Base-by-base conservation (phyloP, 2,113 vertebrate species). In the Acanthisitta chloris region DNA sequence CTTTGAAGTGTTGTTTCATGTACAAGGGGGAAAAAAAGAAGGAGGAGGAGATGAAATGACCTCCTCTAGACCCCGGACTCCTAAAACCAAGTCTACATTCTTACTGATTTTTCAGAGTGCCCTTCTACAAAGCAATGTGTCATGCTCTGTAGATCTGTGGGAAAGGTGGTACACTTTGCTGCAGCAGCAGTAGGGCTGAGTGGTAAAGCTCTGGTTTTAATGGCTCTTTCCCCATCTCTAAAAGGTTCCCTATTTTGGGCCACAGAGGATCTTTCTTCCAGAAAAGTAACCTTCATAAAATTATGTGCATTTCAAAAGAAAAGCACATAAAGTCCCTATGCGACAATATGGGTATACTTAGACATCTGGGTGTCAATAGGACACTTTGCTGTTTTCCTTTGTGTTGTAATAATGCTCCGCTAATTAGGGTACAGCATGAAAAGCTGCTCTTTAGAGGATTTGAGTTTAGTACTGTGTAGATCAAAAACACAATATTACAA, bases 1-100 rank as follows among this genome's bases (percentile, higher is more conserved):
- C 62, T 91, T 91, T 76, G 54, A 92, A 92, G 67, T 77, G 49
- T 70, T 82, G 23, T 77, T 95, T 92, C 58, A 46, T 58, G 67
- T 92, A 88, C 90, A 87, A 70, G 10, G 15, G 2, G 1, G 1
- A 1, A 10, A 61, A 46, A 6, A 1, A 3, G 8, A 1, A 0
- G 5, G 3, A 15, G 5, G 15, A 4, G 3, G 8, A 69, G 58
- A 46, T 45, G 88, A 92, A 96, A 69, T 43, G 1, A 79, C 24
- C 38, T 86, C 9, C 24, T 61, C 15, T 11, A 85, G 40, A 88
- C 31, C 24, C 38, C 81, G 23, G 33, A 31, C 14, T 88, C 33
- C 49, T 90, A 62, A 95, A 88, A 49, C 6, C 8, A 34, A 55
- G 31, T 54, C 55, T 79, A 12, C 8, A 3, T 46, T 55, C 2